A percentile compares a stretch with the other conserved stretches of the same genome.
phyloP scores from a whole-genome alignment of 30 jellyfish, hydroid and myxozoan species.

The Cassiopea andromeda region DNA sequence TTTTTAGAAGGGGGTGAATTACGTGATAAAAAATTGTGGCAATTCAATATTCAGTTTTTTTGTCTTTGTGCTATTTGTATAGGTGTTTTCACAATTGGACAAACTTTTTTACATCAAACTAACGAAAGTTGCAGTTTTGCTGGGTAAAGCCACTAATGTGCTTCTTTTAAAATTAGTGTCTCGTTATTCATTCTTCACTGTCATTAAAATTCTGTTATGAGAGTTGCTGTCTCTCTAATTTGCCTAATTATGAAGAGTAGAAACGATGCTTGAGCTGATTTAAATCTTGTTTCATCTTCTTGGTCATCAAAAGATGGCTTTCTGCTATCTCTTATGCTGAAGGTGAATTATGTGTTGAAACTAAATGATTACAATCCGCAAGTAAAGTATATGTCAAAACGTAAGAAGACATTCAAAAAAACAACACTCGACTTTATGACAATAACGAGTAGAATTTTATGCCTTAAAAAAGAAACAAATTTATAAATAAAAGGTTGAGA shows the following conservation, averaged over 20 bases:
- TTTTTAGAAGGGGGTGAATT: conserved; percentile 31
- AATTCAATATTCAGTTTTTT: neutral
- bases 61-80: conserved; percentile 23
- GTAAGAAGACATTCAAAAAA: neutral
- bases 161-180: neutral
- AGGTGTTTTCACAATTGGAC: conserved; percentile 7
- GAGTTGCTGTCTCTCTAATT: neutral
- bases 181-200: conserved; percentile 6
- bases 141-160: conserved; percentile 33
- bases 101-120: conserved; percentile 21
- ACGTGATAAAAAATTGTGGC: conserved; percentile 25
- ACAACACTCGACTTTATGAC: neutral
- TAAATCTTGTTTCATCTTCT: neutral
- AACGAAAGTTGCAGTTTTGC: conserved; percentile 20
- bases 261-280: neutral
- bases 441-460: no score
- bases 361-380: neutral
- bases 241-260: neutral
- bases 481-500: no score
- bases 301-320: neutral
- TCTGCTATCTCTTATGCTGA: neutral
- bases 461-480: no score
- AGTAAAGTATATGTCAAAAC: neutral
- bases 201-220: neutral
- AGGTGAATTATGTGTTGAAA: neutral